Evolutionary conservation across 2,888 invertebrate genomes (phyloP).

Genomic region (Pseudolycoriella hygida): DNA sequence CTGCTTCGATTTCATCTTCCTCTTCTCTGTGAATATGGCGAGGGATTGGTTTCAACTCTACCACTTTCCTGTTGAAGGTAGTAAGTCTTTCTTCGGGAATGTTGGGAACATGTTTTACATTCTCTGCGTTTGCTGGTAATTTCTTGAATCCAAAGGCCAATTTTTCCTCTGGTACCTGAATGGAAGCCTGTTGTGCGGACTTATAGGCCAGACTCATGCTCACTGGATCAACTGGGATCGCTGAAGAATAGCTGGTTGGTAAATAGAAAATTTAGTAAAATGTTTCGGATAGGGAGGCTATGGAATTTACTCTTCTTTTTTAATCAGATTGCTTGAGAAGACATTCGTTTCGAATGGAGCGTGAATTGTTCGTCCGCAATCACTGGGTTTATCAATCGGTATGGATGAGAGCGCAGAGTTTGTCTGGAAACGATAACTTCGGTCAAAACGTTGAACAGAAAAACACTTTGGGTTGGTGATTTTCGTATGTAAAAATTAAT

Average conservation of each 20-base stretch:
- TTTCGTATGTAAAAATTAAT: not conserved
- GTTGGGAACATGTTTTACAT: not conserved
- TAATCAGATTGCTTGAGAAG: too few species aligned
- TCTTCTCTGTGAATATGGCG: too few species aligned
- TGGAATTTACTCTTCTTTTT: too few species aligned
- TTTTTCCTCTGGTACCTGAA: conserved; percentile 8
- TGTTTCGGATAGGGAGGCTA: too few species aligned
- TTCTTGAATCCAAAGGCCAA: not conserved
- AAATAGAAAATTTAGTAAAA: too few species aligned
- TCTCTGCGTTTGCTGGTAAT: not conserved
- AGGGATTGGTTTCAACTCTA: too few species aligned
- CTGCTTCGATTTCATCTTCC: too few species aligned
- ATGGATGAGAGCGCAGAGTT: too few species aligned
- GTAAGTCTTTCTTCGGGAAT: not conserved
- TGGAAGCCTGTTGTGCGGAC: conserved; percentile 22
- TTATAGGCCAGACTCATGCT: conserved; percentile 30
- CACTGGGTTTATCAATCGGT: not conserved
- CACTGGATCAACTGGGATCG: conserved; percentile 30
- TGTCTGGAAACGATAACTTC: too few species aligned
- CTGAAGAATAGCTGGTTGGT: too few species aligned
- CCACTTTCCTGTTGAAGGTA: too few species aligned
- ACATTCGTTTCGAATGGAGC: too few species aligned
- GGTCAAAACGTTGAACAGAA: not conserved
- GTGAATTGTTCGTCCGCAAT: not conserved
- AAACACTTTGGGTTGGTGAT: not conserved